A percentile compares a stretch with the other conserved stretches of the same genome.
phyloP scores from a whole-genome alignment of 2,888 invertebrate species.

The Biston stratarius region DNA sequence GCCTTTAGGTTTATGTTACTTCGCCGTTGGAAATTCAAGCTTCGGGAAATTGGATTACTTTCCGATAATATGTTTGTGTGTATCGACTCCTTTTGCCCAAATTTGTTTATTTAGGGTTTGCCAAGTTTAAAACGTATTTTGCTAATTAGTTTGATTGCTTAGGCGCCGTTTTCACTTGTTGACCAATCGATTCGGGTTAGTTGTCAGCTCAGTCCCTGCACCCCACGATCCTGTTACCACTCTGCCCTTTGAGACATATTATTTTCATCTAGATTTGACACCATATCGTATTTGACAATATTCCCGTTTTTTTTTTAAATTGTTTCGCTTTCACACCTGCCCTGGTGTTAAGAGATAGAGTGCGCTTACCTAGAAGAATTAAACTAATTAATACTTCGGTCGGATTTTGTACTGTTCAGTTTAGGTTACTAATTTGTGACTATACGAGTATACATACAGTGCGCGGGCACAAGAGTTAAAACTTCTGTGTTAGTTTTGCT shows the following conservation, averaged over 20 bases:
- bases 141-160: constrained; percentile 13
- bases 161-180: neutral
- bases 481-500: constrained; percentile 2
- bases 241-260: no score
- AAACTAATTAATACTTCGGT: constrained; percentile 20
- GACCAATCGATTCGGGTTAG: neutral
- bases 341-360: no score
- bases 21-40: constrained; percentile 24
- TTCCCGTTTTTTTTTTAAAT: no score
- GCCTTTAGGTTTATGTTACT: constrained; percentile 21
- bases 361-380: no score
- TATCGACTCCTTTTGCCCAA: constrained; percentile 1
- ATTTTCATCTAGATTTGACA: no score
- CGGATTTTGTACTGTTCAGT: constrained; percentile 17
- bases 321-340: constrained; percentile 11
- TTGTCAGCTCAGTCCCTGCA: neutral
- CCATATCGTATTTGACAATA: no score
- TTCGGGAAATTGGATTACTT: constrained; percentile 31
- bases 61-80: constrained; percentile 23
- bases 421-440: neutral
- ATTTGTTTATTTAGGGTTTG: constrained; percentile 3
- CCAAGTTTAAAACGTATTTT: neutral
- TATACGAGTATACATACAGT: neutral
- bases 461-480: neutral
- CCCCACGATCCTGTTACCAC: neutral